Evolutionary conservation across 2,113 vertebrate genomes (phyloP).

Genomic region (Ancistrus triradiatus): DNA sequence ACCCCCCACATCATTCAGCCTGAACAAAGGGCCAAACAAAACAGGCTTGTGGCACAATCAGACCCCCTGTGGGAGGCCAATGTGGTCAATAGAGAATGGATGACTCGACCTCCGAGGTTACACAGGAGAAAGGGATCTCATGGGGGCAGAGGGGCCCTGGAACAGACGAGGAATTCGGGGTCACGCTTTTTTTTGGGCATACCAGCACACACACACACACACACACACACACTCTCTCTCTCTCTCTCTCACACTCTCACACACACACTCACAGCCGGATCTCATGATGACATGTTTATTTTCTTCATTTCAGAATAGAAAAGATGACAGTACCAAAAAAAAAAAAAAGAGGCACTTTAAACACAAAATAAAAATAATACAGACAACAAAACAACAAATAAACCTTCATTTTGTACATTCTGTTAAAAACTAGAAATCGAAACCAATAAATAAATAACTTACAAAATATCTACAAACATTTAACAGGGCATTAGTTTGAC

Average conservation of each 20-base stretch:
- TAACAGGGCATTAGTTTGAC: too few relatives aligned
- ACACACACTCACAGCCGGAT: too few relatives aligned
- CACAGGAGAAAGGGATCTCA: too few relatives aligned
- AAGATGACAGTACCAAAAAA: conserved; percentile 47
- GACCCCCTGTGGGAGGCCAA: background rate
- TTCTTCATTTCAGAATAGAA: conserved; percentile 48
- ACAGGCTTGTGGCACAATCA: background rate
- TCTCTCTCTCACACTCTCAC: too few relatives aligned
- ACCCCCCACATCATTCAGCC: background rate
- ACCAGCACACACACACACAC: conserved; percentile 41
- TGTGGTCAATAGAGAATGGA: too few relatives aligned
- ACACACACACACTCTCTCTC: too few relatives aligned
- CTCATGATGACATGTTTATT: conserved; percentile 49
- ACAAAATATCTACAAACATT: conserved; percentile 41
- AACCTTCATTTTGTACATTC: conserved; percentile 55
- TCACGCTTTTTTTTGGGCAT: conserved; percentile 50
- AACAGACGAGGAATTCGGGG: too few relatives aligned
- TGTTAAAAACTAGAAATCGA: conserved; percentile 1
- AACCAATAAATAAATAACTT: conserved; percentile 78
- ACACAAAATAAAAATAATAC: conserved; percentile 16
- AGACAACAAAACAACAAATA: conserved; percentile 37
- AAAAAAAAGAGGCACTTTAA: conserved; percentile 32
- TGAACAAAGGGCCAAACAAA: background rate
- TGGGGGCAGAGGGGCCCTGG: too few relatives aligned
- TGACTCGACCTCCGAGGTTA: too few relatives aligned